Evolutionary conservation across 2,888 invertebrate species (phyloP).

Genomic region (Gasteruption jaculator): DNA sequence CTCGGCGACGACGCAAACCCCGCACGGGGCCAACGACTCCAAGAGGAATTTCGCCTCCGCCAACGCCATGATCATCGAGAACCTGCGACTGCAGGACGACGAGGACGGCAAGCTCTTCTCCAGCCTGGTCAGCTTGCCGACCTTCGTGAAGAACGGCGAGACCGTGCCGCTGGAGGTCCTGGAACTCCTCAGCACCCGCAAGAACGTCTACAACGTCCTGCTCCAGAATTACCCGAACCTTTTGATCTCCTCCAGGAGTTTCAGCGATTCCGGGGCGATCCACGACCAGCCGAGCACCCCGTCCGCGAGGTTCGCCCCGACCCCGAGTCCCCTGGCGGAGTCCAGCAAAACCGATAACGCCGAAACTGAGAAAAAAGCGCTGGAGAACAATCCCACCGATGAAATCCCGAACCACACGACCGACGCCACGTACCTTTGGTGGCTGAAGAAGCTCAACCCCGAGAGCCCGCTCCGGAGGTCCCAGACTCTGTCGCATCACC

Average conservation of each 20-base stretch:
- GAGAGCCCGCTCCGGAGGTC: slow-evolving; percentile 48
- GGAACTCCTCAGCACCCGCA: slow-evolving; percentile 66
- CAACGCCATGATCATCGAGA: slow-evolving; percentile 51
- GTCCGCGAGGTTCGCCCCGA: slow-evolving; percentile 38
- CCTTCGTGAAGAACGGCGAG: slow-evolving; percentile 74
- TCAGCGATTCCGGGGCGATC: slow-evolving; percentile 63
- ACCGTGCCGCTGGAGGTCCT: slow-evolving; percentile 73
- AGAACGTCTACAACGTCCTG: slow-evolving; percentile 67
- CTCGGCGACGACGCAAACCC: slow-evolving; percentile 58
- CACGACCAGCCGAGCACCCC: slow-evolving; percentile 48
- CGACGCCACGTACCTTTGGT: slow-evolving; percentile 57
- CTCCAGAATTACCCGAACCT: slow-evolving; percentile 73
- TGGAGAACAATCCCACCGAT: too few species aligned
- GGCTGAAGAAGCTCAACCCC: slow-evolving; percentile 53
- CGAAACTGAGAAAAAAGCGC: slow-evolving; percentile 17
- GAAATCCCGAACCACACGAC: too few species aligned
- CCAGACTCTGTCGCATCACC: slow-evolving; percentile 45
- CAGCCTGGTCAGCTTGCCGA: slow-evolving; percentile 82
- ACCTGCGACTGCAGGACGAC: slow-evolving; percentile 35
- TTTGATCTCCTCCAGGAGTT: slow-evolving; percentile 68
- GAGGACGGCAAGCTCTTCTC: slow-evolving; percentile 61
- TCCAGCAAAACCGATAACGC: slow-evolving; percentile 20
- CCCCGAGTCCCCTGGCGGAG: slow-evolving; percentile 43
- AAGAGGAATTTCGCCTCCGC: slow-evolving; percentile 36
- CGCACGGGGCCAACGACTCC: slow-evolving; percentile 38